phyloP scores from a whole-genome alignment of 2,888 invertebrate genomes.

The Ornithoptera priamus region DNA sequence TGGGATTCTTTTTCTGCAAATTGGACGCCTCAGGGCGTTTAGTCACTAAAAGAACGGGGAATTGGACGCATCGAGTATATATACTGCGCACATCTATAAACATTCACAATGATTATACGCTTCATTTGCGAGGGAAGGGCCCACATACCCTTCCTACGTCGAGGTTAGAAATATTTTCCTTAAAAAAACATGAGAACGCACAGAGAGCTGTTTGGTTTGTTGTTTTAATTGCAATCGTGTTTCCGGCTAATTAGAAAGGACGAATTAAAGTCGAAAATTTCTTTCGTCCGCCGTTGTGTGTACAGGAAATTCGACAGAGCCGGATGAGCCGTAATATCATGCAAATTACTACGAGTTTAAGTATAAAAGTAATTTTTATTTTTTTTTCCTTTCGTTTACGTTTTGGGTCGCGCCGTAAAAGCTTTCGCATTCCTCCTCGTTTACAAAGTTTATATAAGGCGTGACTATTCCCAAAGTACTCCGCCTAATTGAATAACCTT shows the following conservation, averaged over 20 bases:
- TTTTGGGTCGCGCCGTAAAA: slow-evolving; percentile 61
- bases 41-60: slow-evolving; percentile 61
- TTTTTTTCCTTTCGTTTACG: slow-evolving; percentile 58
- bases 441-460: slow-evolving; percentile 65
- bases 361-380: slow-evolving; percentile 67
- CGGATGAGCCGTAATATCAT: slow-evolving; percentile 70
- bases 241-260: slow-evolving; percentile 51
- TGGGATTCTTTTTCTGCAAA: slow-evolving; percentile 77
- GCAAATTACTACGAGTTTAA: slow-evolving; percentile 67
- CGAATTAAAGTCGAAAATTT: slow-evolving; percentile 21
- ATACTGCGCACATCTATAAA: slow-evolving; percentile 46
- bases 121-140: slow-evolving; percentile 59
- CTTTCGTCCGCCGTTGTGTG: slow-evolving; percentile 57
- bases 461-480: slow-evolving; percentile 53
- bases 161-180: slow-evolving; percentile 15
- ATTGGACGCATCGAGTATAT: slow-evolving; percentile 41
- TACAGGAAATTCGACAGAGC: slow-evolving; percentile 45
- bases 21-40: slow-evolving; percentile 75
- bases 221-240: slow-evolving; percentile 34
- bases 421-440: slow-evolving; percentile 64
- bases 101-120: slow-evolving; percentile 56
- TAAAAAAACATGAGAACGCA: slow-evolving; percentile 14
- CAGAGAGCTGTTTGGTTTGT: slow-evolving; percentile 19
- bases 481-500: slow-evolving; percentile 6
- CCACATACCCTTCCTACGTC: slow-evolving; percentile 21